A percentile compares a stretch with the other conserved stretches of the same genome.
These are phyloP conservation scores for Andrena dorsata DNA, from an alignment of 2,888 invertebrate species.

Conservation along the genomic window DNA sequence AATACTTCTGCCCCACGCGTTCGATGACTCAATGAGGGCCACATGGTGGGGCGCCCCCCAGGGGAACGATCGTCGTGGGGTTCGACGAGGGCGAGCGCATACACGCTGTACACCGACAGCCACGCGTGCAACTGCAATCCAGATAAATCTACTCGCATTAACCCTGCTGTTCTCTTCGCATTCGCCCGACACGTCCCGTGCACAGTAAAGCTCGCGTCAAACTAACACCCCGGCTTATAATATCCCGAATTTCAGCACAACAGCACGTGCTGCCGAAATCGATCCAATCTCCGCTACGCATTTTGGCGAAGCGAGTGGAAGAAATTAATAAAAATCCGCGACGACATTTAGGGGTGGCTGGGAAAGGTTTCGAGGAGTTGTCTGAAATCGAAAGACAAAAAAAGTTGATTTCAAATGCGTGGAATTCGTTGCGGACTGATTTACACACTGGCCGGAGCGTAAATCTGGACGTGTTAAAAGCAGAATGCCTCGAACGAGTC, in stretches of 20 bases:
- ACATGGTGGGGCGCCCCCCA: slow-evolving; percentile 46
- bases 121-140: slow-evolving; percentile 54
- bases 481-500: slow-evolving; percentile 13
- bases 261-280: not conserved
- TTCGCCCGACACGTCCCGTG: slow-evolving; percentile 1
- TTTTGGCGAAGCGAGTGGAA: not conserved
- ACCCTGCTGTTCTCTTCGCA: slow-evolving; percentile 38
- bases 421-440: slow-evolving; percentile 43
- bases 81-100: slow-evolving; percentile 26
- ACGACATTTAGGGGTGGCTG: too few relatives aligned
- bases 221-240: not conserved
- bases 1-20: slow-evolving; percentile 51
- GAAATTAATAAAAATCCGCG: too few relatives aligned
- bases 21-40: slow-evolving; percentile 67
- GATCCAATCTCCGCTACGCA: not conserved
- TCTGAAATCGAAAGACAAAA: not conserved
- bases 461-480: slow-evolving; percentile 52
- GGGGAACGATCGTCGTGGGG: slow-evolving; percentile 53
- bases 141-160: slow-evolving; percentile 61
- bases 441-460: slow-evolving; percentile 30
- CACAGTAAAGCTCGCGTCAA: slow-evolving; percentile 4
- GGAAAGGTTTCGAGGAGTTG: not conserved
- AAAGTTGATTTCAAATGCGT: not conserved
- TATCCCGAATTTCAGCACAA: not conserved
- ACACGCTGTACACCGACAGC: slow-evolving; percentile 24